Base-by-base conservation (phyloP, 92 coral and sea anemone genomes). In the Scolanthus callimorphus region DNA sequence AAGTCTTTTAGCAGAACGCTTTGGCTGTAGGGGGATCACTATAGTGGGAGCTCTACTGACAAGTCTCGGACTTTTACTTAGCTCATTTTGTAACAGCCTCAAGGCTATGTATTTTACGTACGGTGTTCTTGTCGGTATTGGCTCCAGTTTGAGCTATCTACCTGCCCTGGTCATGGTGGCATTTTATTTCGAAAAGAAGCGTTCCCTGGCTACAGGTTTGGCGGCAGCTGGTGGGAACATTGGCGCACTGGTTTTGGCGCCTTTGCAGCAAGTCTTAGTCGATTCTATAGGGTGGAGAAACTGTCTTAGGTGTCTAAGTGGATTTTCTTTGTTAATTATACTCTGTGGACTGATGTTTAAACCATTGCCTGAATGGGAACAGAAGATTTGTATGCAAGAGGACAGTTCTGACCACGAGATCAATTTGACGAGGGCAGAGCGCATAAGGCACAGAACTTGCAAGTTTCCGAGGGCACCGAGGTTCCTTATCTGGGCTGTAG, bases 141-240 rank as follows among this genome's bases (percentile, higher is more conserved):
- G 99, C 6, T 72, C 96, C 1, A 86, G 96, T 34, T 54, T 94
- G 17, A 83, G 90, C 60, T 94, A 94, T 65, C 51, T 88, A 19
- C 99, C 99, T 22, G 86, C 99, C 0, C 80, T 94, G 0, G 94
- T 94, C 8, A 89, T 94, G 94, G 90, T 94, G 2, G 96, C 94
- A 1, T 70, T 71, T 54, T 84, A 94, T 44, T 88, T 88, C 25
- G 95, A 94, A 31, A 81, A 81, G 54, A 90, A 78, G 27, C 90
- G 99, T 45, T 88, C 96, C 21, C 70, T 88, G 24, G 99, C 99
- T 10, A 94, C 99, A 11, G 96, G 96, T 0, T 77, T 94, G 11
- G 99, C 99, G 4, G 76, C 99, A 1, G 85, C 94, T 17, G 99
- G 99, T 0, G 91, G 99, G 4, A 94, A 94, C 63, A 38, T 90